phyloP scores from a whole-genome alignment of 2,797 vertebrate genomes.

The Lagodon rhomboides region DNA sequence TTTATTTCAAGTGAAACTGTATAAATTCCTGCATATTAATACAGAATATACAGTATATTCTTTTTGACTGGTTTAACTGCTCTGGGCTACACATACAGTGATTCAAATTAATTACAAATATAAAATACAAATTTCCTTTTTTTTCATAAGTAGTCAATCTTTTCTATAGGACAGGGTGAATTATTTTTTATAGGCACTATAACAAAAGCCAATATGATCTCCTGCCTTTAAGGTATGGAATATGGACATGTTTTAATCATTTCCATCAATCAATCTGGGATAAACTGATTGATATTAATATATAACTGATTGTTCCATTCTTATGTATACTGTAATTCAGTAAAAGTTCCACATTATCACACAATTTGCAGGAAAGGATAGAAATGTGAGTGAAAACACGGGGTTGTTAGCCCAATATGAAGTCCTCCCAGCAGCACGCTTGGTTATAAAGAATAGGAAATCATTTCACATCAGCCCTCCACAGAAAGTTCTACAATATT shows the following conservation, averaged over 20 bases:
- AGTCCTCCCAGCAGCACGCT: slow-evolving; percentile 2
- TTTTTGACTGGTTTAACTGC: too few relatives aligned
- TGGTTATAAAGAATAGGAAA: slow-evolving; percentile 13
- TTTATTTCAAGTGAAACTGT: too few relatives aligned
- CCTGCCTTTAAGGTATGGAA: too few relatives aligned
- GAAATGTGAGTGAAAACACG: slow-evolving; percentile 3
- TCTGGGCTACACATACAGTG: background rate
- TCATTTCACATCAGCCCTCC: slow-evolving; percentile 30
- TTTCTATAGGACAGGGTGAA: background rate
- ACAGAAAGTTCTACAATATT: slow-evolving; percentile 59
- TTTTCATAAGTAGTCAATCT: background rate
- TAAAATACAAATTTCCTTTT: background rate
- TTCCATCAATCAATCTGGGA: background rate
- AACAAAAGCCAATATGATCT: too few relatives aligned
- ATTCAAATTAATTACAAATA: background rate
- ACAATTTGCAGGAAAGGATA: background rate
- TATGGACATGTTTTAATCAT: background rate
- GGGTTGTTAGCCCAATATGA: background rate
- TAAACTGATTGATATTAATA: background rate
- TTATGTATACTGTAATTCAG: background rate
- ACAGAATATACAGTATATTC: too few relatives aligned
- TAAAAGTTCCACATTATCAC: background rate
- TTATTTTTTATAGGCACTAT: too few relatives aligned
- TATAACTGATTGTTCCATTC: too few relatives aligned
- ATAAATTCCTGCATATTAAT: too few relatives aligned